Conservation (phyloP, 2,113 vertebrate genomes). For the Laterallus jamaicensis region DNA sequence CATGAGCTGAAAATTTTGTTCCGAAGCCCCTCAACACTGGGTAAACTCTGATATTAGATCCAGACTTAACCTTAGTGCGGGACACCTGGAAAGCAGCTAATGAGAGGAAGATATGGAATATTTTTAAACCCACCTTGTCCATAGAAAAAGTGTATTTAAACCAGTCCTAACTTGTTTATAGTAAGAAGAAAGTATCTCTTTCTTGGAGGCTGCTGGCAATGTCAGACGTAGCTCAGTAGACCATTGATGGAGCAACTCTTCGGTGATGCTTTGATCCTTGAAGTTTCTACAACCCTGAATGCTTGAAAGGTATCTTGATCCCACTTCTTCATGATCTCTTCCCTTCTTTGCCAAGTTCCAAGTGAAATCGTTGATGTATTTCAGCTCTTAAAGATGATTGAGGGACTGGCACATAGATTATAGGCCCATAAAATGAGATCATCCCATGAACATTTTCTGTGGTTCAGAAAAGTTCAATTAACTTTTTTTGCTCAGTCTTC, state of each 20-base stretch:
- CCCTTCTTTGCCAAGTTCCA: background rate
- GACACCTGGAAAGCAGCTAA: background rate
- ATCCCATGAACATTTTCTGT: background rate
- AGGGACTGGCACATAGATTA: background rate
- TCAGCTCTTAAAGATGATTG: slow-evolving; percentile 30
- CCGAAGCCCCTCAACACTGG: background rate
- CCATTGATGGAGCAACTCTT: background rate
- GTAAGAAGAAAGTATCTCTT: background rate
- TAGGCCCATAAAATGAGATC: slow-evolving; percentile 35
- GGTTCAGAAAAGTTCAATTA: background rate
- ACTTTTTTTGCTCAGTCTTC: background rate
- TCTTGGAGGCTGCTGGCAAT: background rate
- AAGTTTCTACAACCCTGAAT: background rate
- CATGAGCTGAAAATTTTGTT: background rate
- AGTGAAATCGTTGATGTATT: background rate
- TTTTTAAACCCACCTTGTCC: accelerated
- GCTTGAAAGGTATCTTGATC: background rate
- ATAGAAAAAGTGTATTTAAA: accelerated
- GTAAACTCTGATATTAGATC: background rate
- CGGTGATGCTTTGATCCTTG: background rate
- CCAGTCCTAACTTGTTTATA: accelerated
- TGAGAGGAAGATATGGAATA: background rate
- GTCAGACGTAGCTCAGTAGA: background rate
- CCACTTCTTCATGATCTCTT: background rate
- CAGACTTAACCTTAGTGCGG: accelerated